These are phyloP conservation scores for Notodonta ziczac DNA, from an alignment of 2,888 invertebrate species.

Conservation along the genomic window DNA sequence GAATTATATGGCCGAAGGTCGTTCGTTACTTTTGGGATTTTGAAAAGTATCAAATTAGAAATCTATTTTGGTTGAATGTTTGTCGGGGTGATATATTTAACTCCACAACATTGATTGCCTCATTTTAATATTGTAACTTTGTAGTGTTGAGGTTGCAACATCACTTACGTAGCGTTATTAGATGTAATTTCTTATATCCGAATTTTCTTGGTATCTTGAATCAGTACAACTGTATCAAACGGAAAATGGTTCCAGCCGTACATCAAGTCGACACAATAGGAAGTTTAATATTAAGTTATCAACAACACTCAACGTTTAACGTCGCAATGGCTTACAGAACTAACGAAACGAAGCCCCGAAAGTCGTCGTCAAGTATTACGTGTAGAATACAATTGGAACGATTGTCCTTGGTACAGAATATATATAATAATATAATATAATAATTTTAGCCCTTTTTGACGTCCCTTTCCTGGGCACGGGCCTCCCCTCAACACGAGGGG, in stretches of 20 bases:
- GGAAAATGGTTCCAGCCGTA: not conserved
- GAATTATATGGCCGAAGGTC: not conserved
- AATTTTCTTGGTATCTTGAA: no score
- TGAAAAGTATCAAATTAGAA: not conserved
- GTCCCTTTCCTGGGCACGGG: no score
- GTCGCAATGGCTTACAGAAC: conserved; percentile 2
- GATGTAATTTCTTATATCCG: no score
- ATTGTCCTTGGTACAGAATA: conserved; percentile 1
- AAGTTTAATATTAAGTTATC: not conserved
- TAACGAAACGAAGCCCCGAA: conserved; percentile 1
- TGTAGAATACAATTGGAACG: not conserved
- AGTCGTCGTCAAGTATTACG: not conserved
- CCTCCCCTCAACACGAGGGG: no score
- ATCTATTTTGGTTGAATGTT: not conserved
- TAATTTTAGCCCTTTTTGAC: no score
- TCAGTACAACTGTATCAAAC: not conserved
- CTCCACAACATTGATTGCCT: not conserved
- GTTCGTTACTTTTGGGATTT: not conserved
- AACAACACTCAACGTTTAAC: not conserved
- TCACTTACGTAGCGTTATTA: no score
- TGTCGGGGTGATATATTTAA: not conserved
- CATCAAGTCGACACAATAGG: not conserved
- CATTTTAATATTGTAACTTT: not conserved
- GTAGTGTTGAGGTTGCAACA: no score
- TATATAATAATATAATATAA: no score